phyloP scores from a whole-genome alignment of 2,888 invertebrate species.

The Linnaemya vulpina region DNA sequence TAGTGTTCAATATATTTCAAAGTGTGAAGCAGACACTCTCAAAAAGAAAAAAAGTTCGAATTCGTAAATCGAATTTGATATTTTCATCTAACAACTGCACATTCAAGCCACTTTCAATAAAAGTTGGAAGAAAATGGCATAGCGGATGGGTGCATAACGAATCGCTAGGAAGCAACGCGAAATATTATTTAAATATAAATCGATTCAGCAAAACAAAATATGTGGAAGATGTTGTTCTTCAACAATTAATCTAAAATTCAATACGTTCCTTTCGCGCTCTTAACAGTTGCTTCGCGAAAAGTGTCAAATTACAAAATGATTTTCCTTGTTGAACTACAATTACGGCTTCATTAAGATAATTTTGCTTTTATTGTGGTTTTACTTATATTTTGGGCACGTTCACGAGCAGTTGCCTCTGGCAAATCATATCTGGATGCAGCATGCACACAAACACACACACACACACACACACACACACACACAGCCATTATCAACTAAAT shows the following conservation, averaged over 20 bases:
- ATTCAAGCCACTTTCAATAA: too few relatives aligned
- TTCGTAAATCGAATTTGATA: too few relatives aligned
- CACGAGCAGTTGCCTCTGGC: constrained; percentile 32
- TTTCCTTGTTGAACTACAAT: constrained; percentile 2
- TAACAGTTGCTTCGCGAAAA: background rate
- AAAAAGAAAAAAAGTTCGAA: too few relatives aligned
- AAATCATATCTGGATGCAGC: constrained; percentile 55
- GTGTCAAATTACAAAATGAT: constrained; percentile 29
- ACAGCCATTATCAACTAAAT: constrained; percentile 54
- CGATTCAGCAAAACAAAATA: too few relatives aligned
- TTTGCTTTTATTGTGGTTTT: background rate
- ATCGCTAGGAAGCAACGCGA: too few relatives aligned
- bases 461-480: background rate
- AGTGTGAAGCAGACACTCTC: too few relatives aligned
- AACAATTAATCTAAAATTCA: background rate
- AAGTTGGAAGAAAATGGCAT: too few relatives aligned
- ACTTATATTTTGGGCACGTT: constrained; percentile 67
- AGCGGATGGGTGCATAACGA: too few relatives aligned
- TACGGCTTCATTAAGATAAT: constrained; percentile 41
- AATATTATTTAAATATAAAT: too few relatives aligned
- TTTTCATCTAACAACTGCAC: too few relatives aligned
- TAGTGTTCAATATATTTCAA: background rate
- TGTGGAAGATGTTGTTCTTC: too few relatives aligned
- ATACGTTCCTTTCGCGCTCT: background rate
- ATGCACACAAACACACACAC: background rate